Conservation (phyloP, 2,888 invertebrate genomes). For the Ormyrus pomaceus region DNA sequence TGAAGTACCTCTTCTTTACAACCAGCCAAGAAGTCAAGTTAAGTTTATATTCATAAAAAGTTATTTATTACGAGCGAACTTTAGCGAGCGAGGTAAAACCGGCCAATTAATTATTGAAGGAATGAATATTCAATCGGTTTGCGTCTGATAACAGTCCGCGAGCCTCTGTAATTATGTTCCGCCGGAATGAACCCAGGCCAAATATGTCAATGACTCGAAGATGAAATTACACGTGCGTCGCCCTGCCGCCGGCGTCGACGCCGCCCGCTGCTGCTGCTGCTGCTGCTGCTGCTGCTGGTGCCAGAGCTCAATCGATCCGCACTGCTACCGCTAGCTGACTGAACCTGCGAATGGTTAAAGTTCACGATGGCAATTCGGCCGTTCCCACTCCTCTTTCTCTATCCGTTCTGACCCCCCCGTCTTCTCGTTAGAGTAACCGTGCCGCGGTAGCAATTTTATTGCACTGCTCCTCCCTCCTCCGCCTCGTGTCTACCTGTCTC, state of each 20-base stretch:
- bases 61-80: too few species aligned
- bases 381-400: background rate
- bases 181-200: background rate
- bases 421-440: slow-evolving; percentile 47
- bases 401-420: slow-evolving; percentile 15
- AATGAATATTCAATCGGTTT: too few species aligned
- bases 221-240: slow-evolving; percentile 29
- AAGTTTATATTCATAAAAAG: too few species aligned
- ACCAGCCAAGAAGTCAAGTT: too few species aligned
- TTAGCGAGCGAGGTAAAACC: too few species aligned
- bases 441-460: slow-evolving; percentile 47
- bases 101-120: too few species aligned
- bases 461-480: slow-evolving; percentile 14
- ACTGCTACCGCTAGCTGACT: slow-evolving; percentile 33
- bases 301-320: slow-evolving; percentile 51
- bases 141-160: too few species aligned
- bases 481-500: background rate
- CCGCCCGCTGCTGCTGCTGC: slow-evolving; percentile 54
- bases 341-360: slow-evolving; percentile 53
- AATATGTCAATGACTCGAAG: slow-evolving; percentile 29
- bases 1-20: too few species aligned
- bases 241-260: slow-evolving; percentile 34
- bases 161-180: too few species aligned
- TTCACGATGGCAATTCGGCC: slow-evolving; percentile 48
- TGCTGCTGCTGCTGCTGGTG: slow-evolving; percentile 48